Base-by-base conservation (phyloP, 2,113 vertebrate genomes). In the Pica pica region DNA sequence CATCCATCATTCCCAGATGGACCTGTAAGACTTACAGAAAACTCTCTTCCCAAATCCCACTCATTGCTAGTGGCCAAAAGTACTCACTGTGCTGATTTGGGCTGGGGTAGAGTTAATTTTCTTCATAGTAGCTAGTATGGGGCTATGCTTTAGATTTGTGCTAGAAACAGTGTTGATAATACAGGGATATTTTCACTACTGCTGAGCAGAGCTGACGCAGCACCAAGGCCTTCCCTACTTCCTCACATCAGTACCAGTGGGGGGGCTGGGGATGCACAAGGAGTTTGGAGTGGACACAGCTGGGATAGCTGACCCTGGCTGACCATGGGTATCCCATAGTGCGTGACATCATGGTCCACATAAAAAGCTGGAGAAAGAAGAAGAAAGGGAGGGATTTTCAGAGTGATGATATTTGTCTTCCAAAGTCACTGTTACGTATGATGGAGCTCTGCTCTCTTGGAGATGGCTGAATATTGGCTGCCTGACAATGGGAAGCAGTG, bases 361-460 rank as follows among this genome's bases (percentile, higher is more conserved):
- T 49, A 28, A 70, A 55, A 42, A 37, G 2, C 31, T 37, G 18
- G 31, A 31, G 19, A 41, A 63, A 69, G 30, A 59, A 57, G 46
- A 61, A 77, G 53, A 31, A 23, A 47, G 21, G 12, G 12, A 69
- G 10, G 16, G 26, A 31, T 90, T 35, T 52, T 61, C 1, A 3
- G 55, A 76, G 22, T 33, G 35, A 49, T 27, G 6, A 14, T 7
- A 1, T 55, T 76, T 61, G 21, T 56, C 35, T 69, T 42, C 35
- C 31, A 11, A 49, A 56, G 26, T 33, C 47, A 24, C 1, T 0
- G 0, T 42, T 27, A 11, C 0, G 0, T 0, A 0, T 55, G 70
- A 55, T 14, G 16, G n/a, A 47, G 20, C 24, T 39, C 46, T 41
- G 17, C 11, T 69, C 0, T 35, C 30, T 22, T 41, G 41, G 41